These are phyloP conservation scores for Australoheros facetus DNA, from an alignment of 2,797 vertebrate genomes.

Conservation along the genomic window DNA sequence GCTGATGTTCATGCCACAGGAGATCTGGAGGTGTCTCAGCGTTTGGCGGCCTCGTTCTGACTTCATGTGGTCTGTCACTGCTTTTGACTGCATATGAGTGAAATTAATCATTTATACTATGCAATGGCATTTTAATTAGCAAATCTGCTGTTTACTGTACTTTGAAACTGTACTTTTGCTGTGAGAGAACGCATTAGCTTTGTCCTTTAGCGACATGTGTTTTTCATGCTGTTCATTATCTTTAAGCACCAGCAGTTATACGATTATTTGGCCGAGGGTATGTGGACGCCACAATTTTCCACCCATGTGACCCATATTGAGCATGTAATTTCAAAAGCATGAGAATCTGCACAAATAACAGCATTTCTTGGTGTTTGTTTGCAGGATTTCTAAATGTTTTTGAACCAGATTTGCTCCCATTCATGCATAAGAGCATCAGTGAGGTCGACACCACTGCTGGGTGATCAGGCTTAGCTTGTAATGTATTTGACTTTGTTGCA, in stretches of 20 bases:
- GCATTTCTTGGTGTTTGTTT: not conserved
- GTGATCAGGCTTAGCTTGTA: not conserved
- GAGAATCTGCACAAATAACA: not conserved
- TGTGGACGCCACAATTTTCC: not conserved
- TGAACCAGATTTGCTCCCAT: not conserved
- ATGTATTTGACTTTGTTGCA: not conserved
- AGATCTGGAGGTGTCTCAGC: not conserved
- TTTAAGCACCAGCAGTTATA: not conserved
- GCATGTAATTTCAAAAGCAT: not conserved
- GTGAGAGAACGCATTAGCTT: not conserved
- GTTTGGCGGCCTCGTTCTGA: accelerated
- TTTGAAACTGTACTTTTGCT: not conserved
- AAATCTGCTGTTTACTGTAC: not conserved
- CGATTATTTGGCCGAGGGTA: not conserved
- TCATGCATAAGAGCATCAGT: accelerated
- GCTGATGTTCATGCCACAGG: no score
- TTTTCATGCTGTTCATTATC: not conserved
- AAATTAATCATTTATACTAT: not conserved
- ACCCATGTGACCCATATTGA: not conserved
- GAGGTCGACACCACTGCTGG: not conserved
- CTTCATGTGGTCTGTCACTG: not conserved
- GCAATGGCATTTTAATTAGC: not conserved
- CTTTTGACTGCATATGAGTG: not conserved
- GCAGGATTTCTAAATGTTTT: not conserved
- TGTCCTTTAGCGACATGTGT: not conserved